Percentiles rank a stretch among this genome's conserved stretches.
These are phyloP conservation scores for Donacobius atricapilla DNA, from an alignment of 2,113 vertebrate genomes.

Conservation along the genomic window DNA sequence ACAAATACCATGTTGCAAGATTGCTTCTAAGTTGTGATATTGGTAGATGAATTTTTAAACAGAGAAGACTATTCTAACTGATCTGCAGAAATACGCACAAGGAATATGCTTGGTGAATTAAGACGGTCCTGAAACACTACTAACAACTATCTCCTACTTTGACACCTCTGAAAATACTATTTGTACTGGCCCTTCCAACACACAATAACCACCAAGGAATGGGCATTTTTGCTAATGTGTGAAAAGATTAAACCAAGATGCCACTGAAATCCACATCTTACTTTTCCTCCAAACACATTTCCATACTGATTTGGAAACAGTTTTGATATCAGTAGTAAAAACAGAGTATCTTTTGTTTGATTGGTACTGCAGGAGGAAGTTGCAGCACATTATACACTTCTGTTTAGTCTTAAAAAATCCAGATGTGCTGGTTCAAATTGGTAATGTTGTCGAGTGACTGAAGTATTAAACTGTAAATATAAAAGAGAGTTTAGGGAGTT, in stretches of 20 bases:
- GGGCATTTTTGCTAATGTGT: background rate
- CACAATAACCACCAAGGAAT: background rate
- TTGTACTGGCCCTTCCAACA: background rate
- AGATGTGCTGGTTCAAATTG: background rate
- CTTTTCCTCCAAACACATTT: background rate
- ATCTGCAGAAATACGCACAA: background rate
- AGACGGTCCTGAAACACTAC: background rate
- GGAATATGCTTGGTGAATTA: background rate
- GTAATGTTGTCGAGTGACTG: background rate
- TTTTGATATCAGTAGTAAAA: background rate
- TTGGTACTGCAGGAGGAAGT: background rate
- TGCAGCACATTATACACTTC: background rate
- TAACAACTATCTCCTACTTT: background rate
- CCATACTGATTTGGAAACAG: background rate
- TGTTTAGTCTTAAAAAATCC: background rate
- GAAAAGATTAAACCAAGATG: background rate
- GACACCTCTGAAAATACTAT: background rate
- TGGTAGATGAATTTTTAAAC: background rate
- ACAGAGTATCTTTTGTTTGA: background rate
- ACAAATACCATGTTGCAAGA: background rate
- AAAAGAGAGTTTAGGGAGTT: background rate
- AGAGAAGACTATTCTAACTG: background rate
- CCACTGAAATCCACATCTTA: background rate
- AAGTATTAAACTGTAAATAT: background rate
- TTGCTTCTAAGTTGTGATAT: background rate